These are phyloP conservation scores for Glaucidium brasilianum DNA, from an alignment of 2,113 vertebrate species.

Conservation along the genomic window DNA sequence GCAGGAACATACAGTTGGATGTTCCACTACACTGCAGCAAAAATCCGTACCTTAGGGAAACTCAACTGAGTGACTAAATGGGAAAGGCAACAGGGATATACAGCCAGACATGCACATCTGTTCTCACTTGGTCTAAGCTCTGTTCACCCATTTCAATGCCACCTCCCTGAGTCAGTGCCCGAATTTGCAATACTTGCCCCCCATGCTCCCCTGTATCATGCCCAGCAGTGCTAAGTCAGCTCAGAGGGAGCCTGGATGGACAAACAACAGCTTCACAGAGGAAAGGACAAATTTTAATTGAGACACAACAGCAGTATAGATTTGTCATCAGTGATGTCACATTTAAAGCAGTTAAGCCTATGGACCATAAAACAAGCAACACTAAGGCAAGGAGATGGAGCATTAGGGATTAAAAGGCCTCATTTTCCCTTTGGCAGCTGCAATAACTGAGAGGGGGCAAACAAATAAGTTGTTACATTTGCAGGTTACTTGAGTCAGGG, in stretches of 20 bases:
- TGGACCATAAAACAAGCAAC: accelerated
- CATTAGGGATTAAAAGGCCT: not conserved
- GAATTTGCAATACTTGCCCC: not conserved
- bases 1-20: not conserved
- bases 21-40: not conserved
- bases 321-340: not conserved
- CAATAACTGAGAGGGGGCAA: not conserved
- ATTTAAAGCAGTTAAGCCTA: not conserved
- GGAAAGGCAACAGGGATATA: not conserved
- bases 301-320: not conserved
- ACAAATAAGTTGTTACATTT: not conserved
- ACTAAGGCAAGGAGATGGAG: not conserved
- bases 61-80: not conserved
- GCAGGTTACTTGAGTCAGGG: not conserved
- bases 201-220: not conserved
- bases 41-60: not conserved
- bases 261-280: not conserved
- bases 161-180: not conserved
- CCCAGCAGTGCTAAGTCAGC: not conserved
- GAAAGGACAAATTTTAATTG: not conserved
- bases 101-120: not conserved
- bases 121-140: not conserved
- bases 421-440: not conserved
- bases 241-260: not conserved
- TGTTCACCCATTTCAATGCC: not conserved